A percentile compares a stretch with the other conserved stretches of the same genome.
Evolutionary conservation across 2,113 vertebrate genomes (phyloP).

Genomic region (Halcyon senegalensis): DNA sequence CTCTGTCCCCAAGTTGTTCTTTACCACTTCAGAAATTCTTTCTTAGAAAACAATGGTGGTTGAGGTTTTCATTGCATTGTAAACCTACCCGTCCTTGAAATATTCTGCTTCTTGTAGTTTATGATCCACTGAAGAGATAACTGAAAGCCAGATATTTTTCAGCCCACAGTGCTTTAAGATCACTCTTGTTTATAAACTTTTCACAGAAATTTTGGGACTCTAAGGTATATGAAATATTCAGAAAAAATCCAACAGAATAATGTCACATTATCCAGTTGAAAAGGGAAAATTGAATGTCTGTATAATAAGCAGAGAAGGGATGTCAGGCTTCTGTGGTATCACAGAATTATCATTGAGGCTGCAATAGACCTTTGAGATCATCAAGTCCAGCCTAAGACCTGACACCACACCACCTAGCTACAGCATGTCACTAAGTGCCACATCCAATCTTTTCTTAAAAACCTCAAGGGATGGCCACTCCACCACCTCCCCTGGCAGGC

Average conservation of each 20-base stretch:
- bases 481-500: too few species aligned
- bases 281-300: not conserved
- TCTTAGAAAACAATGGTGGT: not conserved
- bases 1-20: not conserved
- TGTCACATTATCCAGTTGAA: not conserved
- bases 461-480: too few species aligned
- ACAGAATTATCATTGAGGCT: too few species aligned
- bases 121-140: not conserved
- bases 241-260: not conserved
- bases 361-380: too few species aligned
- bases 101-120: not conserved
- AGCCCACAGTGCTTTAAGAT: not conserved
- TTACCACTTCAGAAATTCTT: not conserved
- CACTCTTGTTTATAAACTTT: not conserved
- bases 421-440: too few species aligned
- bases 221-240: not conserved
- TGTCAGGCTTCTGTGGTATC: not conserved
- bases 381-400: too few species aligned
- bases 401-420: too few species aligned
- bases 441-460: too few species aligned
- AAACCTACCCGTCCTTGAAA: not conserved
- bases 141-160: not conserved
- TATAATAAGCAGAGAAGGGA: not conserved
- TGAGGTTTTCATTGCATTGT: not conserved
- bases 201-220: not conserved